phyloP scores from a whole-genome alignment of 2,888 invertebrate species.

The Calameuta pallipes region DNA sequence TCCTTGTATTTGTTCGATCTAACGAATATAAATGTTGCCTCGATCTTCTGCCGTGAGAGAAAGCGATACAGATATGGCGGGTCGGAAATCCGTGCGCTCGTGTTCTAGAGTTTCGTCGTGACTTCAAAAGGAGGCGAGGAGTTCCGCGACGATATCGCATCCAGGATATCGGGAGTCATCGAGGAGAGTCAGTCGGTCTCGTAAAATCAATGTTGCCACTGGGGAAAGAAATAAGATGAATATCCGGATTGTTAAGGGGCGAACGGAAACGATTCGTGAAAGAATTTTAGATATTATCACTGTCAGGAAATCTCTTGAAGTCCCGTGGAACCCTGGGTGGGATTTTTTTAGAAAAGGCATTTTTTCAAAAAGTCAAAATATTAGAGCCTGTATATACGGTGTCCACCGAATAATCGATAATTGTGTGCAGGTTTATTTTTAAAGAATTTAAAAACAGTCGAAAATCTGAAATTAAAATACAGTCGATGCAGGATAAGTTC shows the following conservation, averaged over 20 bases:
- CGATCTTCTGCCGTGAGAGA: conserved; percentile 19
- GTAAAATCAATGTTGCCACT: conserved; percentile 7
- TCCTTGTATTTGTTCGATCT: conserved; percentile 24
- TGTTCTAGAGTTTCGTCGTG: conserved; percentile 8
- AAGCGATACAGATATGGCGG: conserved; percentile 30
- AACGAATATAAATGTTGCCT: conserved; percentile 25
- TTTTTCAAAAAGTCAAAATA: no score
- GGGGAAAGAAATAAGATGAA: background rate
- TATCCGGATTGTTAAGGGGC: background rate
- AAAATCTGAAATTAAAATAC: background rate
- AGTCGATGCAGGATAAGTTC: background rate
- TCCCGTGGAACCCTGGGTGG: no score
- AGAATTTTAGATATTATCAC: background rate
- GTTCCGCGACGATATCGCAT: conserved; percentile 4
- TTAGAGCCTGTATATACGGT: no score
- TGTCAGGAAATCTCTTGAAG: background rate
- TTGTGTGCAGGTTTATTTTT: background rate
- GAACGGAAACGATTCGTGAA: background rate
- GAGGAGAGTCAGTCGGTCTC: background rate
- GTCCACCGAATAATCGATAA: no score
- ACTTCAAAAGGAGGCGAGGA: conserved; percentile 3
- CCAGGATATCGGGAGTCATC: background rate
- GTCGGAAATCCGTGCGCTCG: conserved; percentile 29
- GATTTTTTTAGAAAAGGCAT: background rate
- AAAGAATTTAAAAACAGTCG: background rate